Percentiles rank a stretch among this genome's conserved stretches.
Conservation (phyloP, 2,888 invertebrate species). For the Brachypalpus laphriformis region DNA sequence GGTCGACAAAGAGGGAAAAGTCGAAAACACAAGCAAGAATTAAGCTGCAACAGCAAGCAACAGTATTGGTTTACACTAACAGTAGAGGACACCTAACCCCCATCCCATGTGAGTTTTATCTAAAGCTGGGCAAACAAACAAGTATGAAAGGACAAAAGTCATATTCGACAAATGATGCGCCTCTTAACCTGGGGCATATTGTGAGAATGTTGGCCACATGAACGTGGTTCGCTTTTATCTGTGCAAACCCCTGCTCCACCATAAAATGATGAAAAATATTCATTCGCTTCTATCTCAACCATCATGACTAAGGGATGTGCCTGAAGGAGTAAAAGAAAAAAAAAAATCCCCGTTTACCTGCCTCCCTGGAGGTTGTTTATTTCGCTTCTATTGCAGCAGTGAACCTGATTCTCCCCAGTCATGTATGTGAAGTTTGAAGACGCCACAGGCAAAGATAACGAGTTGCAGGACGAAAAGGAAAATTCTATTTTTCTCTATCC, state of each 20-base stretch:
- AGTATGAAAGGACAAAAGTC: too few relatives aligned
- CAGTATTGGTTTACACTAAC: conserved; percentile 31
- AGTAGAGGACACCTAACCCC: too few relatives aligned
- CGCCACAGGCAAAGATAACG: conserved; percentile 3
- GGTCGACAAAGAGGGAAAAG: too few relatives aligned
- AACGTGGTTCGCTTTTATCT: conserved; percentile 21
- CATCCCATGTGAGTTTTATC: background rate
- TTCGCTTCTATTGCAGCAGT: too few relatives aligned
- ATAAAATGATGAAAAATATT: conserved; percentile 19
- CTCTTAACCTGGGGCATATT: conserved; percentile 18
- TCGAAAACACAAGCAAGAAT: background rate
- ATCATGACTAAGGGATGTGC: too few relatives aligned
- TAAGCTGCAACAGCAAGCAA: too few relatives aligned
- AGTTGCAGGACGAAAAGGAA: conserved; percentile 15
- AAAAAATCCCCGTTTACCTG: too few relatives aligned
- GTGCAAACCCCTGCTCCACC: too few relatives aligned
- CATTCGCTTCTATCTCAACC: too few relatives aligned
- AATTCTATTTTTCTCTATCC: conserved; percentile 10
- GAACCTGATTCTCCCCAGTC: conserved; percentile 28
- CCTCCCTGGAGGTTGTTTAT: too few relatives aligned
- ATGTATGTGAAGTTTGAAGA: conserved; percentile 40
- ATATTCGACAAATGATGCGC: conserved; percentile 60
- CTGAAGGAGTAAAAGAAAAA: too few relatives aligned
- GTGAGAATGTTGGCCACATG: background rate
- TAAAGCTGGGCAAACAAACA: too few relatives aligned